Evolutionary conservation across 2,888 invertebrate species (phyloP).

Genomic region (Zootermopsis nevadensis): DNA sequence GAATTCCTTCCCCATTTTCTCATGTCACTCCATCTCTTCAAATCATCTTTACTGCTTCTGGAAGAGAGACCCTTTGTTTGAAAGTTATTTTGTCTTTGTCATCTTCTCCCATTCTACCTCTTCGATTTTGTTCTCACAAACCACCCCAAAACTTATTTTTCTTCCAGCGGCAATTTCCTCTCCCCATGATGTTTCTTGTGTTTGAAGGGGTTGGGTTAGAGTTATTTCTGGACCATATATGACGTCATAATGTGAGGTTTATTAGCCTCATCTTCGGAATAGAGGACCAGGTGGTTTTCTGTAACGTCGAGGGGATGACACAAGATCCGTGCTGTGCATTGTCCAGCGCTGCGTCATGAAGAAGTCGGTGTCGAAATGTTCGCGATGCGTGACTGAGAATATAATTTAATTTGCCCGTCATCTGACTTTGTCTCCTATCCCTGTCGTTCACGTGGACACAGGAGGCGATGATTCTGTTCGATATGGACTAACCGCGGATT

Average conservation of each 20-base stretch:
- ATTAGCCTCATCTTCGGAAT: neutral
- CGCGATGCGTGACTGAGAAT: constrained; percentile 44
- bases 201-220: neutral
- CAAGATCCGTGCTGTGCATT: neutral
- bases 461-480: constrained; percentile 8
- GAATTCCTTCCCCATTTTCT: neutral
- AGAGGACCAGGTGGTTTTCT: constrained; percentile 29
- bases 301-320: no score
- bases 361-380: neutral
- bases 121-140: constrained; percentile 12
- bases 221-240: constrained; percentile 29
- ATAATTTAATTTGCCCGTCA: constrained; percentile 49
- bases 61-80: constrained; percentile 28
- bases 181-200: neutral
- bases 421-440: constrained; percentile 34
- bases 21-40: constrained; percentile 16
- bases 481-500: neutral
- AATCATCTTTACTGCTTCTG: constrained; percentile 14
- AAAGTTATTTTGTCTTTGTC: constrained; percentile 34
- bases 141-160: constrained; percentile 11
- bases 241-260: constrained; percentile 37
- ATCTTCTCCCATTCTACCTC: neutral
- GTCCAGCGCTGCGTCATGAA: neutral
- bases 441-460: neutral
- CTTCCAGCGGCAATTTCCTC: constrained; percentile 9